Conservation (phyloP, 2,113 vertebrate genomes). For the Petrocephalus zakoni region DNA sequence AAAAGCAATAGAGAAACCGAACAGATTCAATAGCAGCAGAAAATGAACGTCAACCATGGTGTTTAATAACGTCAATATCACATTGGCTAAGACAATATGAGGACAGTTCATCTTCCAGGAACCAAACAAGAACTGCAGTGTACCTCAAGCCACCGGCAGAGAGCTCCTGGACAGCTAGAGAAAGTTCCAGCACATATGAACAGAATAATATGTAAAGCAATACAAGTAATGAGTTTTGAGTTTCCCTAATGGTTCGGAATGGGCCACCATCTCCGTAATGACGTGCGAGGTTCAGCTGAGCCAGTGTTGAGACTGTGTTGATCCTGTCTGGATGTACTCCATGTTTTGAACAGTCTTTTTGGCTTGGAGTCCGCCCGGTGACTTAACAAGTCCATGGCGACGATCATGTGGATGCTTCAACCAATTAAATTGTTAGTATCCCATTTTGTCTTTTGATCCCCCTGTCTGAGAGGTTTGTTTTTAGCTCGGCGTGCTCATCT, state of each 20-base stretch:
- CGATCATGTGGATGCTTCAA: slow-evolving; percentile 14
- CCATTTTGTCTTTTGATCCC: slow-evolving; percentile 11
- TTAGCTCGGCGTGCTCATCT: background rate
- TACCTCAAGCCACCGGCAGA: background rate
- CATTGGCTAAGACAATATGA: background rate
- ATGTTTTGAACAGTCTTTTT: background rate
- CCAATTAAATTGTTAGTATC: slow-evolving; percentile 11
- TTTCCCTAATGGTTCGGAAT: background rate
- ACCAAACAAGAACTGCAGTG: background rate
- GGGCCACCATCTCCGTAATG: background rate
- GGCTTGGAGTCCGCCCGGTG: slow-evolving; percentile 7
- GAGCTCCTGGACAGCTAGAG: background rate
- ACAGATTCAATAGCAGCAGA: background rate
- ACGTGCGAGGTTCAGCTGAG: background rate
- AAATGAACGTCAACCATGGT: background rate
- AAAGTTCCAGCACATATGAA: slow-evolving; percentile 8
- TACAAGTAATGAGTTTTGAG: background rate
- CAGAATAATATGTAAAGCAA: background rate
- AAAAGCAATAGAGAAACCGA: background rate
- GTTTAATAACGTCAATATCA: background rate
- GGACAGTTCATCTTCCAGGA: background rate
- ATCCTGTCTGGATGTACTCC: slow-evolving; percentile 10
- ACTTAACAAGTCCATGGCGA: slow-evolving; percentile 18
- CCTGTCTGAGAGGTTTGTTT: slow-evolving; percentile 10
- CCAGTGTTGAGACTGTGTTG: slow-evolving; percentile 5